Base-by-base conservation (phyloP, 2,113 vertebrate species). In the Tichodroma muraria region DNA sequence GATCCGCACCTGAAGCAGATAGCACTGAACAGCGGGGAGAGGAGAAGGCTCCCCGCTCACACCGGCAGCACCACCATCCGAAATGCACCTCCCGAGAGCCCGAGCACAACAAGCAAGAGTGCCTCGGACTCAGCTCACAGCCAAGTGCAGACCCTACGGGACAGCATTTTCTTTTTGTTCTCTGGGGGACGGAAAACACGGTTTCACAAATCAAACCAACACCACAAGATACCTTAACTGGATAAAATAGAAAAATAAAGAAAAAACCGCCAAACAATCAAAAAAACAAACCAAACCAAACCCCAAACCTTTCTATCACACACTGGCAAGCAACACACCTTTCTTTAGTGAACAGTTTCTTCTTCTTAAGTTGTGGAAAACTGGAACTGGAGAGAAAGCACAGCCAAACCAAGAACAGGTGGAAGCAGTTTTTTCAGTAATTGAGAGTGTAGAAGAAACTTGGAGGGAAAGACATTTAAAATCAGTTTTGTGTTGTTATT, bases 11-110 rank as follows among this genome's bases (percentile, higher is more conserved):
- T 35, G 59, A 50, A 28, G 21, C 35, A 82, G 28, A 17, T 0
- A 68, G 47, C 30, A 8, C 0, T 5, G 53, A 56, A 33, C 25
- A 80, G 47, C 0, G 0, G 35, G 33, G 27, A 85, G 61, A 4
- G 66, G 17, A 79, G 44, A 23, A 50, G 35, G 30, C 8, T 42
- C 17, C n/a, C 66, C 0, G 0, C 22, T 57, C 15, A 15, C 1
- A 11, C 44, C 30, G 45, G 20, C 28, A 64, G 33, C 24, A 9
- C 42, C 9, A 18, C 49, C 2, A 4, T 44, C n/a, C 69, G 42
- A 35, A 76, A 65, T 2, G 7, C 3, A 25, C 28, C 24, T 40
- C 53, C 38, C 23, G 52, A 57, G 31, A 63, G 44, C 4, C 79
- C 80, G 68, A 57, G 18, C 38, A 80, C 53, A 65, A 25, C 28